Percentiles rank a stretch among this genome's conserved stretches.
phyloP scores from a whole-genome alignment of 2,888 invertebrate genomes.

The Orchesella flavescens region DNA sequence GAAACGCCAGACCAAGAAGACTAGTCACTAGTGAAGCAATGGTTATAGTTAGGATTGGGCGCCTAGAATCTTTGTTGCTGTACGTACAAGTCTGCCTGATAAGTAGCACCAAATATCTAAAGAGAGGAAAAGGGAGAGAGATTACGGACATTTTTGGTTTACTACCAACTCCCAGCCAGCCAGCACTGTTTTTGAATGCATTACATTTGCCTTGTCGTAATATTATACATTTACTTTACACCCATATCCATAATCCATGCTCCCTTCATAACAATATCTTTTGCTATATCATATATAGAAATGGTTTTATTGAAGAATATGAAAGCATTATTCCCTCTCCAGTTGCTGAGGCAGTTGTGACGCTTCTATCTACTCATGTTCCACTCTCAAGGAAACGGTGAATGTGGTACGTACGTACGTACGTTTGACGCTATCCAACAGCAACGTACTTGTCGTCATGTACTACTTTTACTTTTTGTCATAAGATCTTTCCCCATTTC shows the following conservation, averaged over 20 bases:
- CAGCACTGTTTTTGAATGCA: not conserved
- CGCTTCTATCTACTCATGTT: not conserved
- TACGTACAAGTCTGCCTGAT: not conserved
- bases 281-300: too few relatives aligned
- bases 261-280: too few relatives aligned
- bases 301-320: constrained; percentile 2
- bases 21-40: too few relatives aligned
- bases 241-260: not conserved
- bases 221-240: not conserved
- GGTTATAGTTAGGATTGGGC: not conserved
- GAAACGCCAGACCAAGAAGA: not conserved
- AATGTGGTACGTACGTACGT: not conserved
- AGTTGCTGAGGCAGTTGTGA: too few relatives aligned
- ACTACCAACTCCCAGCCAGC: not conserved
- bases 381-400: not conserved
- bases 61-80: constrained; percentile 25
- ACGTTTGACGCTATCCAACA: not conserved
- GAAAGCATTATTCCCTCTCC: constrained; percentile 28
- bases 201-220: not conserved
- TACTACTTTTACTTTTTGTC: constrained; percentile 15
- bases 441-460: not conserved
- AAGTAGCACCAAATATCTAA: not conserved
- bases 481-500: constrained; percentile 34
- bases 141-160: constrained; percentile 25
- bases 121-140: constrained; percentile 3